Conservation (phyloP, 2,113 vertebrate genomes). For the Crotalus viridis region DNA sequence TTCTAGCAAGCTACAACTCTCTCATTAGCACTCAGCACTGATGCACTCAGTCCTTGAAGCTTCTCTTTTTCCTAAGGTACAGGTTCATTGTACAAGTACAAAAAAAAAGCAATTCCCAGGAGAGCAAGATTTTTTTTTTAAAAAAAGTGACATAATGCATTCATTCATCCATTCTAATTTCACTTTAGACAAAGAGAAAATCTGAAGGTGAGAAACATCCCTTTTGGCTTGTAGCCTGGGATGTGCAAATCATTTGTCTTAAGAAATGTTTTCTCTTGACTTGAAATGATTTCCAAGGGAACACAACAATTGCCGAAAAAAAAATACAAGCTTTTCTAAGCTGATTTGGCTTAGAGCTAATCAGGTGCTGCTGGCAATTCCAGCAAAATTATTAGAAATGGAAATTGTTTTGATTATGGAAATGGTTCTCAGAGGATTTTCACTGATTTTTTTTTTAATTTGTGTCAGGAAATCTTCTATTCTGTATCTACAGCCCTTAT, state of each 20-base stretch:
- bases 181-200: neutral
- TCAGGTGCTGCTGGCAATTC: neutral
- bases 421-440: neutral
- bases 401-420: neutral
- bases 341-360: neutral
- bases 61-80: neutral
- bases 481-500: neutral
- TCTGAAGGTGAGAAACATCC: neutral
- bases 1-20: neutral
- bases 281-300: neutral
- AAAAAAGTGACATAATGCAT: neutral
- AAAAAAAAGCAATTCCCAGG: neutral
- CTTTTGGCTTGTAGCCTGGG: slow-evolving; percentile 4
- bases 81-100: neutral
- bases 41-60: neutral
- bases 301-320: neutral
- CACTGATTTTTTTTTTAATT: neutral
- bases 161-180: slow-evolving; percentile 18
- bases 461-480: neutral
- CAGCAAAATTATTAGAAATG: neutral
- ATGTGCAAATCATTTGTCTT: slow-evolving; percentile 13
- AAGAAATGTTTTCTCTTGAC: slow-evolving; percentile 4
- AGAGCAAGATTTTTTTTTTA: neutral
- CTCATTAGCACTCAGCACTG: neutral
- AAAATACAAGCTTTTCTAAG: neutral